Evolutionary conservation across 2,113 vertebrate species (phyloP), one percentile per base, ranked within the genome.

Genomic region (Oceanodroma tethys): DNA sequence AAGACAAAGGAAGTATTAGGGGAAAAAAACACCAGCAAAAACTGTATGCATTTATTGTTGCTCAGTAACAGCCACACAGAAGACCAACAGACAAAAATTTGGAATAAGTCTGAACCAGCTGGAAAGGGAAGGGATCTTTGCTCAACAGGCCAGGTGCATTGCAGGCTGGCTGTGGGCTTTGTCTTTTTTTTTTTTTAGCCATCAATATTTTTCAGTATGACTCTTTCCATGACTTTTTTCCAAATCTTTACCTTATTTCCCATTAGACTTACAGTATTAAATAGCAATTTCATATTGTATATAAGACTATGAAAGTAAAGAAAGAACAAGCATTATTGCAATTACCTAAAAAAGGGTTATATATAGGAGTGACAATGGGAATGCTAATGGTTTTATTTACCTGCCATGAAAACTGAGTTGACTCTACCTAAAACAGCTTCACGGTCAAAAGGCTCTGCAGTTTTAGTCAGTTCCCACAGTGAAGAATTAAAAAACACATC

Each of bases 381-480:
- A 72, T 75, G 38, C 16, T 21, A 86, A 81, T 14, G 15, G 32
- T 68, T 85, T 86, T 25, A 74, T 95, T 97, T 96, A 99, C 98
- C 98, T 99, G 98, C 98, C 96, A 98, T 82, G 30, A 98, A 96
- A 88, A 98, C 53, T 9, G 97, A 98, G 95, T 98, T 98, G 90
- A 98, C 97, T 87, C 98, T 98, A 53, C 97, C 95, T 85, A 98
- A 98, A 95, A 99, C 34, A 55, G 98, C 97, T 96, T 98, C 98
- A 87, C 98, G 98, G 97, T 99, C 99, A 92, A 98, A 99, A 85
- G 98, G 98, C 76, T 98, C 95, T 40, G 97, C 97, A 36, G 97
- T 98, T 50, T 55, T 97, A 97, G 98, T 98, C 84, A 98, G 65
- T 92, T 98, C 97, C 98, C 99, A 88, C 32, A 88, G 73, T 2